phyloP scores from a whole-genome alignment of 2,888 invertebrate species.

The Eupithecia subumbrata region DNA sequence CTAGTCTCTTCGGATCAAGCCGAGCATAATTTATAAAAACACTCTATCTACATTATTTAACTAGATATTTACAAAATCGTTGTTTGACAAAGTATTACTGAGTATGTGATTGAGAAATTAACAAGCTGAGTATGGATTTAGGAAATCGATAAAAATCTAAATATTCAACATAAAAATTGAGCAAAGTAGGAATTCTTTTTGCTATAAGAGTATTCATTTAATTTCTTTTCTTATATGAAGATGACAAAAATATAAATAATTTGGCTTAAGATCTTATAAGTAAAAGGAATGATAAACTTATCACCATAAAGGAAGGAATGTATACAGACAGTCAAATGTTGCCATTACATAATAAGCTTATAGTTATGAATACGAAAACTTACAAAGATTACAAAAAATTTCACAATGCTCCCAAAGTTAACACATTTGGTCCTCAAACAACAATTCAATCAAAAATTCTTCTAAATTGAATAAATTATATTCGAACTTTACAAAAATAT shows the following conservation, averaged over 20 bases:
- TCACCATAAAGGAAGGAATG: slow-evolving; percentile 43
- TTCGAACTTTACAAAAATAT: slow-evolving; percentile 66
- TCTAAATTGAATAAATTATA: slow-evolving; percentile 80
- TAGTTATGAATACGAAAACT: slow-evolving; percentile 51
- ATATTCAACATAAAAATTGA: slow-evolving; percentile 51
- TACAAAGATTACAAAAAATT: slow-evolving; percentile 49
- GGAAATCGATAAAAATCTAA: slow-evolving; percentile 45
- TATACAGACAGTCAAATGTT: slow-evolving; percentile 46
- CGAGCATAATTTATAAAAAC: slow-evolving; percentile 62
- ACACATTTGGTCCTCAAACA: slow-evolving; percentile 66
- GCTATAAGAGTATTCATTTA: slow-evolving; percentile 42
- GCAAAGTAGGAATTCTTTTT: slow-evolving; percentile 57
- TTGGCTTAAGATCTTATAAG: slow-evolving; percentile 24
- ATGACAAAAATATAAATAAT: slow-evolving; percentile 19
- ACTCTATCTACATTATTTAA: slow-evolving; percentile 58
- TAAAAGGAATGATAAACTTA: slow-evolving; percentile 31
- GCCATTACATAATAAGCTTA: slow-evolving; percentile 53
- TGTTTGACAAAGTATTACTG: slow-evolving; percentile 61
- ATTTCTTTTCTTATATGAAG: slow-evolving; percentile 18
- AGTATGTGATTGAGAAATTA: slow-evolving; percentile 71
- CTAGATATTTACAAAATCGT: slow-evolving; percentile 61
- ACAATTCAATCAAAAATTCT: slow-evolving; percentile 72
- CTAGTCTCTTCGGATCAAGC: too few species aligned
- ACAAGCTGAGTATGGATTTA: slow-evolving; percentile 66
- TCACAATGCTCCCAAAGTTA: slow-evolving; percentile 73